Conservation (phyloP, 2,888 invertebrate species). For the Zhengitettix transpicula region DNA sequence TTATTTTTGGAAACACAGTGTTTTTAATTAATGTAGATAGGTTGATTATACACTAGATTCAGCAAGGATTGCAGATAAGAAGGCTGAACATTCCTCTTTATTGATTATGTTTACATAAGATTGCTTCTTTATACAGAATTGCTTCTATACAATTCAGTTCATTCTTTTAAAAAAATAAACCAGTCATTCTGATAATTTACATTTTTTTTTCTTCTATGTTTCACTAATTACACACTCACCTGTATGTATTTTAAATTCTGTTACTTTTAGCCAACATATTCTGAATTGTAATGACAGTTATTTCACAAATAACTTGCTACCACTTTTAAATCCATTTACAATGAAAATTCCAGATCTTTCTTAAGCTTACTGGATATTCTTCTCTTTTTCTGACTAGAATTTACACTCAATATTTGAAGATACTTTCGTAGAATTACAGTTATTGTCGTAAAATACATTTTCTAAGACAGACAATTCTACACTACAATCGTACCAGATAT, state of each 20-base stretch:
- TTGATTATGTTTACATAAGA: not conserved
- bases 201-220: not conserved
- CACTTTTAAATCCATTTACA: too few species aligned
- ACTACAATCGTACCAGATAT: not conserved
- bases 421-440: not conserved
- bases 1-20: too few species aligned
- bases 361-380: not conserved
- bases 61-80: not conserved
- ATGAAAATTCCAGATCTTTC: too few species aligned
- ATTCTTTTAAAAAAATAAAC: not conserved
- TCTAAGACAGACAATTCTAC: not conserved
- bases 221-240: not conserved
- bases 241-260: not conserved
- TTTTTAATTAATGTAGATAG: too few species aligned
- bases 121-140: too few species aligned
- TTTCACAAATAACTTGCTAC: not conserved
- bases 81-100: not conserved
- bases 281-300: not conserved
- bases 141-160: not conserved
- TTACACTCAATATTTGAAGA: slow-evolving; percentile 6
- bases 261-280: not conserved
- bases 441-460: not conserved
- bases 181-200: not conserved
- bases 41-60: too few species aligned
- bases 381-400: slow-evolving; percentile 7